Evolutionary conservation across 2,888 invertebrate genomes (phyloP), one percentile per base, ranked within the genome.

Genomic region (Lymantria dispar): DNA sequence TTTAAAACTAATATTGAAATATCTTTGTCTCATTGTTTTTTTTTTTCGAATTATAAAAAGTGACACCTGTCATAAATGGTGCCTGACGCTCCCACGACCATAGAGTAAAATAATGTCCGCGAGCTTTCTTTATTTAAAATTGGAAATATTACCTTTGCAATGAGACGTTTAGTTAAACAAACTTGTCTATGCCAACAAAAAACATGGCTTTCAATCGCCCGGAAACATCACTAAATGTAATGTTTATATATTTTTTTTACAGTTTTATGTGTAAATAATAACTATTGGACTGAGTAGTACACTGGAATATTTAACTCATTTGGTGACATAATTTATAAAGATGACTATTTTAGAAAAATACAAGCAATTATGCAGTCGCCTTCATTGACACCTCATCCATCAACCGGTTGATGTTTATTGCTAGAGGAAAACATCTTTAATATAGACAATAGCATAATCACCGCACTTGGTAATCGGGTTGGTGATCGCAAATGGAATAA

Each of bases 31-130:
- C 66, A 58, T 68, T 68, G 8, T 68, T 68, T 74, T 77, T 76
- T 77, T 70, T 68, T 60, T 61, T 52, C 64, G 59, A 64, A 62
- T 76, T 70, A 71, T 76, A 83, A 80, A 83, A 75, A 54, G 33
- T 83, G 83, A 85, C 84, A 84, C 83, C 84, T 85, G 85, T 83
- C 85, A 85, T 66, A 76, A 71, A 70, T 65, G 72, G 61, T 42
- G 69, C 66, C 67, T 62, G 40, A 40, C 64, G 77, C 77, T 81
- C 80, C 80, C 81, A 81, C 75, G 74, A 64, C 3, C 22, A 22
- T 22, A 22, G 22, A 22, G 22, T 22, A 22, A 22, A 22, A 22
- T 22, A 22, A 22, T 22, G 22, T 22, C 79, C 81, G 80, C 75
- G 74, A 64, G 64, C 64, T 62, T 68, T 64, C 61, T 64, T 65